Conservation (phyloP, 2,113 vertebrate species). For the Elephas maximus region DNA sequence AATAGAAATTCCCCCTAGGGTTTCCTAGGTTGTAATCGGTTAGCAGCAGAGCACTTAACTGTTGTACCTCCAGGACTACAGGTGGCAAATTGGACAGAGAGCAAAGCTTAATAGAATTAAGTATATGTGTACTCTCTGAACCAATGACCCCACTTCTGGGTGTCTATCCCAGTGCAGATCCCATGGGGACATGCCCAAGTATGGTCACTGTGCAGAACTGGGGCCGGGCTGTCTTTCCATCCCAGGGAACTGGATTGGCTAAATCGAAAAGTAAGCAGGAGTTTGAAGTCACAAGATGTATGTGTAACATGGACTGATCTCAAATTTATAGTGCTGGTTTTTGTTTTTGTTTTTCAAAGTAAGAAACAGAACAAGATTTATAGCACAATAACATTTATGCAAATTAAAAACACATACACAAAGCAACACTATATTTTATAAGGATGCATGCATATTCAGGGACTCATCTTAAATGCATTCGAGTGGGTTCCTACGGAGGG, state of each 20-base stretch:
- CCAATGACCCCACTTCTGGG: neutral
- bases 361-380: slow-evolving; percentile 78
- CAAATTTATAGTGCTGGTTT: slow-evolving; percentile 41
- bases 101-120: neutral
- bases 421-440: slow-evolving; percentile 70
- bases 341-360: slow-evolving; percentile 64
- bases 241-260: neutral
- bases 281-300: slow-evolving; percentile 40
- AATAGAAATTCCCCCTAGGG: neutral
- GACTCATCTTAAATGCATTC: slow-evolving; percentile 64
- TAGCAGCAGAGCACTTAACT: neutral
- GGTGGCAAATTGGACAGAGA: neutral
- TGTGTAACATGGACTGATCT: neutral
- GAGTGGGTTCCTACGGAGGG: neutral
- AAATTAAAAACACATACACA: slow-evolving; percentile 75
- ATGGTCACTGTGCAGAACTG: neutral
- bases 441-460: slow-evolving; percentile 64
- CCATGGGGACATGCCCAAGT: neutral
- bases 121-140: neutral
- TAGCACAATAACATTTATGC: slow-evolving; percentile 79
- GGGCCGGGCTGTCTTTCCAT: neutral
- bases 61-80: neutral
- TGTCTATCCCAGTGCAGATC: neutral
- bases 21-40: neutral
- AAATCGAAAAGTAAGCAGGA: slow-evolving; percentile 33